phyloP scores from a whole-genome alignment of 2,113 vertebrate genomes.

The Sander lucioperca region DNA sequence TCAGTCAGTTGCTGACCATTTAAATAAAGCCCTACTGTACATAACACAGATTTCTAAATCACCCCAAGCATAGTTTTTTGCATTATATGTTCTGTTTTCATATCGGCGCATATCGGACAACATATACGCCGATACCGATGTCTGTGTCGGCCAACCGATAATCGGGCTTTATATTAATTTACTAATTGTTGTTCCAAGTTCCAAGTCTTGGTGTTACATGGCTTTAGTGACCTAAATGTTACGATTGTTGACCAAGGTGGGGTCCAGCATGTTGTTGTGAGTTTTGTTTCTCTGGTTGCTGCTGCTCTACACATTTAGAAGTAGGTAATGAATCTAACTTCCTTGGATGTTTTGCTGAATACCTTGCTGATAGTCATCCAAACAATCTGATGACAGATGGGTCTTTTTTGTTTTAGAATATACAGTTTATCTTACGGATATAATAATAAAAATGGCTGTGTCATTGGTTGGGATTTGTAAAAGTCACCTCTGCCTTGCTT shows the following conservation, averaged over 20 bases:
- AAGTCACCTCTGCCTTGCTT: constrained; percentile 71
- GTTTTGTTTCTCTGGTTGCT: background rate
- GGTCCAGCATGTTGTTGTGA: no score
- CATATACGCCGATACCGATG: no score
- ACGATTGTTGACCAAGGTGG: no score
- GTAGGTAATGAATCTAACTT: background rate
- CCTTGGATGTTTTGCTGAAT: background rate
- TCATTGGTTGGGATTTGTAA: constrained; percentile 59
- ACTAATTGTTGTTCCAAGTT: background rate
- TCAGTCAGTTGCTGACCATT: no score
- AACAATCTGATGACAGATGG: background rate
- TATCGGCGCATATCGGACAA: no score
- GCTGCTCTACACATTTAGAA: background rate
- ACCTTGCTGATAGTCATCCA: background rate
- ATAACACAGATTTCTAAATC: no score
- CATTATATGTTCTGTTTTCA: no score
- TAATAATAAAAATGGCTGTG: constrained; percentile 57
- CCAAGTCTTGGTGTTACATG: background rate
- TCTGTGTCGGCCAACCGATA: no score
- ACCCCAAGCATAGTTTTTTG: no score
- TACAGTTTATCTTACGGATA: background rate
- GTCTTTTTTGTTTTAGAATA: background rate
- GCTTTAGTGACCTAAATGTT: background rate
- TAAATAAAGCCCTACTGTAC: no score
- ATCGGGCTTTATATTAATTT: background rate